These are phyloP conservation scores for Phymanthus crucifer DNA, from an alignment of 92 coral and sea anemone genomes.

Conservation along the genomic window DNA sequence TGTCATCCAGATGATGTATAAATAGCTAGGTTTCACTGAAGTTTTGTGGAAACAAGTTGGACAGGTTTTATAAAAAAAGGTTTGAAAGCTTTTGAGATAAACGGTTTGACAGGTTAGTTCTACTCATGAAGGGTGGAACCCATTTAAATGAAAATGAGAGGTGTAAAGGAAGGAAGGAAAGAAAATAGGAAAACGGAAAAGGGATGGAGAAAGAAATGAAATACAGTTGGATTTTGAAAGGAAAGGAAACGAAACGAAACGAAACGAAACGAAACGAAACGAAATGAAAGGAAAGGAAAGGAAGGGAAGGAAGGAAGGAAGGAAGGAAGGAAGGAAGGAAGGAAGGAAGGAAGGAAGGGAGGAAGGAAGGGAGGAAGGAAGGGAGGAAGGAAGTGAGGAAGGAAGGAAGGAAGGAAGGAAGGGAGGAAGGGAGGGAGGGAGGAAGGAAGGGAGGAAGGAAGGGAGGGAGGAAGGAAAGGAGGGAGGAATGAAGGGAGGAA, in stretches of 20 bases:
- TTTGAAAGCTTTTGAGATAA: background rate
- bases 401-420: no score
- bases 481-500: conserved; percentile 2
- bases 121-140: background rate
- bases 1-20: no score
- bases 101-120: background rate
- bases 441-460: background rate
- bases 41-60: background rate
- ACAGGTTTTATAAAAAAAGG: background rate
- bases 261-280: background rate
- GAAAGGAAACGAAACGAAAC: background rate
- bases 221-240: background rate
- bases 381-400: no score
- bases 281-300: background rate
- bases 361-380: no score
- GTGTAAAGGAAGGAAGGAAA: background rate
- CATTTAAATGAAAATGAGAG: no score
- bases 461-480: background rate
- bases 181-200: background rate
- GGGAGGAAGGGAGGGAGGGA: no score
- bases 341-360: background rate
- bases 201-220: background rate
- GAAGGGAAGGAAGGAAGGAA: background rate
- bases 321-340: background rate
- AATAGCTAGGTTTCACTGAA: no score